Percentiles rank a stretch among this genome's conserved stretches.
Conservation (phyloP, 2,113 vertebrate species). For the Amia ocellicauda region DNA sequence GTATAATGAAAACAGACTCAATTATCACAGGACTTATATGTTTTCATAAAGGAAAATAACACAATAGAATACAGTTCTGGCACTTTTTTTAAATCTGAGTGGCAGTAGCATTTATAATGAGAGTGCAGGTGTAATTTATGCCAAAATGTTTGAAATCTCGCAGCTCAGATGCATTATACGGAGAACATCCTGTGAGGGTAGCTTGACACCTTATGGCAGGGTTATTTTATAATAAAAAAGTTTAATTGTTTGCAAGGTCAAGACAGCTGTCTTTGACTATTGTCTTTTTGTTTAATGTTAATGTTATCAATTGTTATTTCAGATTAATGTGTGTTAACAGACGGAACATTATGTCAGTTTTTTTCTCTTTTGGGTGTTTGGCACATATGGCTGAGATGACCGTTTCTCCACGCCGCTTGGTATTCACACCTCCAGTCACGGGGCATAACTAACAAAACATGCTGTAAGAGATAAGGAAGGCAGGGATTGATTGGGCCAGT, state of each 20-base stretch:
- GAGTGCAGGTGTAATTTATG: too few relatives aligned
- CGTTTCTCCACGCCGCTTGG: conserved; percentile 33
- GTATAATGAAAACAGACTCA: too few relatives aligned
- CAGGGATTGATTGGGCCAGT: conserved; percentile 47
- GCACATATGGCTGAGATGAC: conserved; percentile 32
- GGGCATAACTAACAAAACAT: conserved; percentile 28
- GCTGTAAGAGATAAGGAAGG: conserved; percentile 38
- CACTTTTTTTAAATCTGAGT: too few relatives aligned
- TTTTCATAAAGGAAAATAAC: too few relatives aligned
- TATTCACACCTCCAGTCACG: conserved; percentile 34
- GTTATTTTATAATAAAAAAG: not conserved
- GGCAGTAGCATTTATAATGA: too few relatives aligned
- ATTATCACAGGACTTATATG: too few relatives aligned
- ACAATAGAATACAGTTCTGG: too few relatives aligned
- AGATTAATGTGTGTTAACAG: not conserved
- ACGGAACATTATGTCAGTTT: not conserved
- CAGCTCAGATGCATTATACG: not conserved
- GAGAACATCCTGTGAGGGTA: not conserved
- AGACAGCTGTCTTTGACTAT: not conserved
- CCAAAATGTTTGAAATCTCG: conserved; percentile 6
- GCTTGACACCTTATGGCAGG: not conserved
- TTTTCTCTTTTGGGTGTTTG: not conserved
- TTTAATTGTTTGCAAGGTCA: conserved; percentile 8
- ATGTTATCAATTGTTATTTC: not conserved
- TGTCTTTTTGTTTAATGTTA: conserved; percentile 1